phyloP scores from a whole-genome alignment of 1,140 invertebrate genomes.

The Drosophila malerkotliana region DNA sequence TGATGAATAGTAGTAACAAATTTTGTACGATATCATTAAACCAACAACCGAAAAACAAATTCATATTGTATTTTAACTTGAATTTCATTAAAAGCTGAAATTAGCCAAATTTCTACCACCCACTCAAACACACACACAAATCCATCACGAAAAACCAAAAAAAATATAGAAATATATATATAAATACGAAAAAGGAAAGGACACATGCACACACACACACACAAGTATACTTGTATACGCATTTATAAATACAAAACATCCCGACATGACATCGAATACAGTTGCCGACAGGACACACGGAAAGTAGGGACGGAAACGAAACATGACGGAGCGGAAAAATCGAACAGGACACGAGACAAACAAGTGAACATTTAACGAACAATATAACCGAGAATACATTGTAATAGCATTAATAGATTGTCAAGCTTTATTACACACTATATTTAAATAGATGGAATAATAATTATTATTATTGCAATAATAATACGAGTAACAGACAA shows the following conservation, averaged over 20 bases:
- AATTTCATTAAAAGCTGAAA: conserved; percentile 48
- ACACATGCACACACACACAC: conserved; percentile 15
- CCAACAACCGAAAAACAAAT: conserved; percentile 1
- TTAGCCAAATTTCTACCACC: conserved; percentile 51
- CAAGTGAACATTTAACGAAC: conserved; percentile 41
- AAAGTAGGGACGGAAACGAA: conserved; percentile 24
- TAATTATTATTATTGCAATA: conserved; percentile 55
- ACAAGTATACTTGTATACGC: conserved; percentile 29
- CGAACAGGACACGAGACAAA: conserved; percentile 30
- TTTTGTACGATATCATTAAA: conserved; percentile 55
- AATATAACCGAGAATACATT: conserved; percentile 61
- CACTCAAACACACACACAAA: conserved; percentile 17
- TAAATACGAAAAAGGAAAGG: neutral
- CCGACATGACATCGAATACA: conserved; percentile 40
- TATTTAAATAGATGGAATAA: conserved; percentile 73
- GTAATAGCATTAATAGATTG: conserved; percentile 80
- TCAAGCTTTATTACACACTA: conserved; percentile 82
- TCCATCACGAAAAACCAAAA: neutral
- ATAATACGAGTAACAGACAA: conserved; percentile 63
- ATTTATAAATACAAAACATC: conserved; percentile 51
- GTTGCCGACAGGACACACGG: conserved; percentile 28
- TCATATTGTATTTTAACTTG: conserved; percentile 59
- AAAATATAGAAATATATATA: neutral
- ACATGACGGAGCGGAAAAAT: conserved; percentile 38
- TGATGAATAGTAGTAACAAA: conserved; percentile 53